Percentiles rank a stretch among this genome's conserved stretches.
phyloP scores from a whole-genome alignment of 1,140 invertebrate species.

The Drosophila sturtevanti region DNA sequence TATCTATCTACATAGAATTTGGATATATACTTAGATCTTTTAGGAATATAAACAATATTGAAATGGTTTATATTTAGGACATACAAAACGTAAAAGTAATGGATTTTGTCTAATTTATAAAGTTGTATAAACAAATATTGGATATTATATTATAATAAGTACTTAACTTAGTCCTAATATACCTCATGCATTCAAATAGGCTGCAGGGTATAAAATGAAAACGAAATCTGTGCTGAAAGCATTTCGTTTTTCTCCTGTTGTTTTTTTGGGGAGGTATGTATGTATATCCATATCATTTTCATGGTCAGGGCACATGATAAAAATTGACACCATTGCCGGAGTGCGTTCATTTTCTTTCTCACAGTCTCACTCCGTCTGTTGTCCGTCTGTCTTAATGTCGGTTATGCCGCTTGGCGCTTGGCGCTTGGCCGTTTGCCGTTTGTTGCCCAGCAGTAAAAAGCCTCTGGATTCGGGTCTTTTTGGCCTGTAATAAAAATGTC shows the following conservation, averaged over 20 bases:
- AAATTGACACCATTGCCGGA: conserved; percentile 67
- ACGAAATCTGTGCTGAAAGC: not conserved
- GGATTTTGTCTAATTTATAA: too few relatives aligned
- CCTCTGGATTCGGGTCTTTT: conserved; percentile 39
- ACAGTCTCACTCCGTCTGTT: not conserved
- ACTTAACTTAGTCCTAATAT: not conserved
- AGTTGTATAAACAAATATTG: too few relatives aligned
- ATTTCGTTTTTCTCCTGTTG: not conserved
- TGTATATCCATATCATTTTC: conserved; percentile 42
- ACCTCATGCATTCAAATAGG: not conserved
- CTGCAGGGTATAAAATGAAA: not conserved
- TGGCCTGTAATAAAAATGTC: conserved; percentile 75
- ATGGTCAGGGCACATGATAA: conserved; percentile 70
- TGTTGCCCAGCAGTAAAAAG: conserved; percentile 49
- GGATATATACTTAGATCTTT: too few relatives aligned
- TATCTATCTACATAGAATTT: too few relatives aligned
- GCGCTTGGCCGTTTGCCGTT: not conserved
- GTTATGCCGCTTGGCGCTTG: not conserved
- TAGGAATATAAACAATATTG: too few relatives aligned
- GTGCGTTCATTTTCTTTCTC: not conserved
- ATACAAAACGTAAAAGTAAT: too few relatives aligned
- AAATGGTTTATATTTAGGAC: too few relatives aligned
- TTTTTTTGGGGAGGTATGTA: too few relatives aligned
- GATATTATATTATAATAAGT: not conserved
- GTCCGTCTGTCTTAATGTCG: not conserved